A percentile compares a stretch with the other conserved stretches of the same genome.
These are phyloP conservation scores for Microcebus ravelobensis DNA, from an alignment of 2,113 vertebrate genomes.

Conservation along the genomic window DNA sequence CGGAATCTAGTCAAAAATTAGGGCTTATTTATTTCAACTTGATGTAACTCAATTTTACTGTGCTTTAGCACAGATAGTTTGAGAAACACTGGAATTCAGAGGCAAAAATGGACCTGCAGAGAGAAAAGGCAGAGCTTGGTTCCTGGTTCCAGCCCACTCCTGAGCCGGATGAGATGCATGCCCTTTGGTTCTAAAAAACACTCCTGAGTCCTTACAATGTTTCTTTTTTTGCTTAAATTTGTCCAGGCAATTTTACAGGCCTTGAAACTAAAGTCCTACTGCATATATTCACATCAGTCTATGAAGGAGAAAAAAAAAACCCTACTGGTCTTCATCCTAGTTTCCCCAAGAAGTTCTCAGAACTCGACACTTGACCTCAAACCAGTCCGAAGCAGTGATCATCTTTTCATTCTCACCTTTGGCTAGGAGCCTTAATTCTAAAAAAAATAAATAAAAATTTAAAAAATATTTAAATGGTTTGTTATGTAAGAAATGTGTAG, in stretches of 20 bases:
- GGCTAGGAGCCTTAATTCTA: neutral
- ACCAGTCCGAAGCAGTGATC: neutral
- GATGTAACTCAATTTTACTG: neutral
- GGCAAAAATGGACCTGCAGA: neutral
- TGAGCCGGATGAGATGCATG: too few relatives aligned
- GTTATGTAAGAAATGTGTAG: neutral
- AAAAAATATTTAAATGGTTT: neutral
- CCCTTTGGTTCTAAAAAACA: neutral
- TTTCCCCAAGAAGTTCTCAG: neutral
- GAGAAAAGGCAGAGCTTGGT: neutral
- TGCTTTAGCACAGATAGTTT: neutral
- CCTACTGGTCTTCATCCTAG: neutral
- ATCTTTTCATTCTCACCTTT: neutral
- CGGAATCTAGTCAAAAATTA: neutral
- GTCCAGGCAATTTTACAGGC: neutral
- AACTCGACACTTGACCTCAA: neutral
- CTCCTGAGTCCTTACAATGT: neutral
- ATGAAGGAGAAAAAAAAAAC: neutral
- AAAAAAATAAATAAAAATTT: neutral
- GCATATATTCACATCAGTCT: neutral
- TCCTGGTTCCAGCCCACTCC: neutral
- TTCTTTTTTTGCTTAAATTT: neutral
- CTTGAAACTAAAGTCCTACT: neutral
- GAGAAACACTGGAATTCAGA: neutral
- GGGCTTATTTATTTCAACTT: neutral